A percentile compares a stretch with the other conserved stretches of the same genome.
phyloP scores from a whole-genome alignment of 2,888 invertebrate genomes.

The Cecidostiba fungosa region DNA sequence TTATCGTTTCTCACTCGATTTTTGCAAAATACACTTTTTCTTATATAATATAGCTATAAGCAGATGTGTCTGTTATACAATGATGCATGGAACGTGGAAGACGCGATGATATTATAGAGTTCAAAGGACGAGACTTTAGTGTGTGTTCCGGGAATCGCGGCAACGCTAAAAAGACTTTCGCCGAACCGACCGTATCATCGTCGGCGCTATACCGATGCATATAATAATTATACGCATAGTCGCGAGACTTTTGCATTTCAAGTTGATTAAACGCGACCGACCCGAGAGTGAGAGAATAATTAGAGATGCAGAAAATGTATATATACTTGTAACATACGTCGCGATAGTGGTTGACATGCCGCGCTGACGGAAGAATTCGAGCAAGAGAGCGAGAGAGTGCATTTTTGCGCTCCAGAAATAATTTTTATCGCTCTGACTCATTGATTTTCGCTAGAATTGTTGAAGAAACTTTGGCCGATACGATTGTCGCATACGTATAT shows the following conservation, averaged over 20 bases:
- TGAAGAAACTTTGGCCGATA: not conserved
- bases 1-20: conserved; percentile 41
- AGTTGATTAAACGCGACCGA: not conserved
- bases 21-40: conserved; percentile 1
- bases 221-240: not conserved
- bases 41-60: not conserved
- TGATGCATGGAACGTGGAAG: not conserved
- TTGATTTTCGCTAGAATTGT: not conserved
- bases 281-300: not conserved
- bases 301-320: too few relatives aligned
- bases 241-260: conserved; percentile 20
- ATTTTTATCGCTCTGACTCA: not conserved
- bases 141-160: not conserved
- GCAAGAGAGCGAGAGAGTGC: not conserved
- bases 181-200: conserved; percentile 33
- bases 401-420: not conserved
- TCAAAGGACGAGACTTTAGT: not conserved
- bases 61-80: not conserved
- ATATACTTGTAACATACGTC: too few relatives aligned
- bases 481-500: not conserved
- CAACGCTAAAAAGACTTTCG: conserved; percentile 21
- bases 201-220: not conserved
- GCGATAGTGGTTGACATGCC: not conserved
- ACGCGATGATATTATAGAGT: not conserved
- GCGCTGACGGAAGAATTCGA: not conserved